Evolutionary conservation across 1,140 invertebrate genomes (phyloP), one percentile per base, ranked within the genome.

Genomic region (Melitaea cinxia): DNA sequence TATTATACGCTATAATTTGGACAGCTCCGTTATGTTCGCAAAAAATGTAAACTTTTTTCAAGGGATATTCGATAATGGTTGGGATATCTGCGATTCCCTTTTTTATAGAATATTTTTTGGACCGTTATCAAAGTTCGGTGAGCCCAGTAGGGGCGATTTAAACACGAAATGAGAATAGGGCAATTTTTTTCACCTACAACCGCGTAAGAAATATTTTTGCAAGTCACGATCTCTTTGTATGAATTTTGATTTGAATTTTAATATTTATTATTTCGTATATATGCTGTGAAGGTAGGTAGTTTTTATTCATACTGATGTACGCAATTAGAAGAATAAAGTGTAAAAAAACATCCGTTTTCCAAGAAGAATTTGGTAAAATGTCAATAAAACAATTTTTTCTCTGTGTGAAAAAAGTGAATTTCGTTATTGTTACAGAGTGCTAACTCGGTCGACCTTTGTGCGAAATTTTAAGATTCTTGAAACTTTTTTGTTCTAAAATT

Each of bases 61-160:
- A 56, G 77, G 74, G 77, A 77, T 75, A 39, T 39, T 47, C 60
- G 50, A 75, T 82, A 83, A 81, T 80, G 80, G 84, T 71, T 75
- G 68, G 75, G 72, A 76, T 85, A 81, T 83, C 82, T 85, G 80
- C 80, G 74, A 84, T 83, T 82, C 74, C 68, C 75, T 81, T 83
- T 79, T 80, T 72, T 60, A 30, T 57, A 69, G 53, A 70, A 42
- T 78, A 82, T 78, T 68, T 53, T 52, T 19, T 63, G 15, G 17
- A 47, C 24, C 45, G 53, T 63, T 68, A 63, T 68, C 68, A 69
- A 82, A 78, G 82, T 74, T 82, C 83, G 77, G 63, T 82, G 78
- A 68, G 78, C 81, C 15, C 83, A 78, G 80, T 80, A 72, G 81
- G 81, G 73, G 75, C 63, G 63, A 68, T 70, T 75, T 58, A 59